Evolutionary conservation across 2,797 vertebrate species (phyloP).

Genomic region (Graptemys geographica): DNA sequence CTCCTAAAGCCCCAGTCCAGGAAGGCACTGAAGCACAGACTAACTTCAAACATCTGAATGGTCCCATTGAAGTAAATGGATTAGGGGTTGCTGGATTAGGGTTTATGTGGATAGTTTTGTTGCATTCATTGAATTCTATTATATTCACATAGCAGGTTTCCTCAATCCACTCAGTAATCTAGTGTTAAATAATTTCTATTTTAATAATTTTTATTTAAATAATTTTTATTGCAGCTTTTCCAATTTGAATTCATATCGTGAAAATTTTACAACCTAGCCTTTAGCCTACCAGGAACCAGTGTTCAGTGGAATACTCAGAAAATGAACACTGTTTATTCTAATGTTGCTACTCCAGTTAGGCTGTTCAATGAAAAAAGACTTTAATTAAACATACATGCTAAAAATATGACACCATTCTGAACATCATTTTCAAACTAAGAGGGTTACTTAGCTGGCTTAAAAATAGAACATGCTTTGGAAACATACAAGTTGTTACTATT

Average conservation of each 20-base stretch:
- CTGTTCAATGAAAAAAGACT: constrained; percentile 42
- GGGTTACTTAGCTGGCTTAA: background rate
- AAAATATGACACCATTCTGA: background rate
- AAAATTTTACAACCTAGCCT: constrained; percentile 17
- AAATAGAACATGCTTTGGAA: background rate
- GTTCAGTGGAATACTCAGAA: constrained; percentile 23
- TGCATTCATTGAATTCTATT: background rate
- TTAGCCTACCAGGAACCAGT: background rate
- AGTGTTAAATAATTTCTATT: background rate
- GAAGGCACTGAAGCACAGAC: background rate
- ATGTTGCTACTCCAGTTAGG: constrained; percentile 46
- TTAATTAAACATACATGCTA: constrained; percentile 33
- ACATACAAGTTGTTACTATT: background rate
- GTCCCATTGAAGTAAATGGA: background rate
- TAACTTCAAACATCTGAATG: background rate
- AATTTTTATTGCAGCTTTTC: constrained; percentile 1
- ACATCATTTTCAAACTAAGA: background rate
- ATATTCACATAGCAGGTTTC: background rate
- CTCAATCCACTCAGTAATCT: background rate
- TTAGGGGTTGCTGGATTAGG: background rate
- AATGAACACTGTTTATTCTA: background rate
- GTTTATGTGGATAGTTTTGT: background rate
- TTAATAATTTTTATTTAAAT: background rate
- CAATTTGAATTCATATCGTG: background rate
- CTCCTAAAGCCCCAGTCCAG: background rate